Evolutionary conservation across 1,140 invertebrate genomes (phyloP).

Genomic region (Conus ventricosus): DNA sequence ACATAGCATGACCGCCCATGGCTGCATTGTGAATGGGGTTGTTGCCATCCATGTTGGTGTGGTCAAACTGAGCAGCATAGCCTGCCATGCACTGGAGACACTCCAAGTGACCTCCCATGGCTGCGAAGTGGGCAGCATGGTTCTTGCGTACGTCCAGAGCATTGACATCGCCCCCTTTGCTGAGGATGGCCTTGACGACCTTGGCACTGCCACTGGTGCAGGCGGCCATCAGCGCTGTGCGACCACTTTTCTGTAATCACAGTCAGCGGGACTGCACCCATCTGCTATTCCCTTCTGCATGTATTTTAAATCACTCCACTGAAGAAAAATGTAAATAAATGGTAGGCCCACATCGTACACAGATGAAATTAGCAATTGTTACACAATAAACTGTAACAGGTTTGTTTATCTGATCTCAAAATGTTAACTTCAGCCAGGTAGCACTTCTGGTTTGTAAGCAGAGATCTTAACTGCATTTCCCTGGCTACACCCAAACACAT

Average conservation of each 20-base stretch:
- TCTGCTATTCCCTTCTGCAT: background rate
- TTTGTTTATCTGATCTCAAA: too few relatives aligned
- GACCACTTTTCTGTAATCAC: constrained; percentile 62
- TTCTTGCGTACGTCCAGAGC: constrained; percentile 64
- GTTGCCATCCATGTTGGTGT: constrained; percentile 67
- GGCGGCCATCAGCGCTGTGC: constrained; percentile 74
- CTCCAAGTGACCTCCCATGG: constrained; percentile 67
- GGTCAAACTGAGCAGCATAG: constrained; percentile 72
- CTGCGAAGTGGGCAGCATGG: constrained; percentile 72
- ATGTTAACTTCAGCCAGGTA: too few relatives aligned
- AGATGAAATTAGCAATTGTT: too few relatives aligned
- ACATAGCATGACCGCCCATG: constrained; percentile 66
- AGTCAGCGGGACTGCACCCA: background rate
- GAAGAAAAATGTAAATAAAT: too few relatives aligned
- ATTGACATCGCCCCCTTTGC: constrained; percentile 69
- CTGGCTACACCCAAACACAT: too few relatives aligned
- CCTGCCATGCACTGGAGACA: constrained; percentile 67
- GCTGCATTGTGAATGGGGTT: constrained; percentile 73
- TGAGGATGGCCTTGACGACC: constrained; percentile 69
- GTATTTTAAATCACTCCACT: too few relatives aligned
- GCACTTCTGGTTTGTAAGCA: too few relatives aligned
- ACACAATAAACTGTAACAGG: too few relatives aligned
- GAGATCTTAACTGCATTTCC: too few relatives aligned
- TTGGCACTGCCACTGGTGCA: constrained; percentile 67
- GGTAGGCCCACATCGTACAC: too few relatives aligned